Percentiles rank a stretch among this genome's conserved stretches.
Evolutionary conservation across 2,888 invertebrate species (phyloP).

Genomic region (Bombylius discolor): DNA sequence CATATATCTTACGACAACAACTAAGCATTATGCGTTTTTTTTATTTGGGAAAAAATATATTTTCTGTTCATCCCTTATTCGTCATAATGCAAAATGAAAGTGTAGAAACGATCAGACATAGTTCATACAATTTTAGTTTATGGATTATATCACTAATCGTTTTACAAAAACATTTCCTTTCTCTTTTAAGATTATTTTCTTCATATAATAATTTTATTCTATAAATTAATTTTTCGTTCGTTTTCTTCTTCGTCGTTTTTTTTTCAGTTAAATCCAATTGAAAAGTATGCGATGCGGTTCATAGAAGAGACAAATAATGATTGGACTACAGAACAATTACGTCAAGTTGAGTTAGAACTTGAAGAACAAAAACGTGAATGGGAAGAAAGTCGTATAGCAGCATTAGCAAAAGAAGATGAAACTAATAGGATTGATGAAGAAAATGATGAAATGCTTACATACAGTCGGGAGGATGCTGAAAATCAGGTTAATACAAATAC

Average conservation of each 20-base stretch:
- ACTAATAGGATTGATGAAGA: slow-evolving; percentile 45
- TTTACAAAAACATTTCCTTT: slow-evolving; percentile 18
- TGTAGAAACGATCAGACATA: slow-evolving; percentile 31
- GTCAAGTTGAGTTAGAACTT: slow-evolving; percentile 77
- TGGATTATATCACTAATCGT: slow-evolving; percentile 36
- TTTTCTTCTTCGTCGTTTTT: neutral
- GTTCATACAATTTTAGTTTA: slow-evolving; percentile 23
- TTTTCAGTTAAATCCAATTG: slow-evolving; percentile 77
- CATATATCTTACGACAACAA: no score
- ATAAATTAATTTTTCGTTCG: neutral
- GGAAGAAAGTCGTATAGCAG: slow-evolving; percentile 71
- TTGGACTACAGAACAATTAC: slow-evolving; percentile 74
- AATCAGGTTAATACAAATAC: slow-evolving; percentile 55
- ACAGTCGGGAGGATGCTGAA: slow-evolving; percentile 61
- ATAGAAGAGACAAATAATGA: slow-evolving; percentile 70
- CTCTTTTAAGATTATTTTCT: neutral
- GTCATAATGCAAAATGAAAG: no score
- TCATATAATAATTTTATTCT: neutral
- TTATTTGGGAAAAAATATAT: no score
- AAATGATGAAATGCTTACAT: slow-evolving; percentile 55
- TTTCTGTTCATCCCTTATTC: no score
- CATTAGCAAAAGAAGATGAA: slow-evolving; percentile 52
- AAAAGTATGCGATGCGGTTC: slow-evolving; percentile 87
- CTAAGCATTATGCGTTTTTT: no score
- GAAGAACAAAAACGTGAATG: slow-evolving; percentile 75